Base-by-base conservation (phyloP, 2,888 invertebrate genomes). In the Diarsia rubi region DNA sequence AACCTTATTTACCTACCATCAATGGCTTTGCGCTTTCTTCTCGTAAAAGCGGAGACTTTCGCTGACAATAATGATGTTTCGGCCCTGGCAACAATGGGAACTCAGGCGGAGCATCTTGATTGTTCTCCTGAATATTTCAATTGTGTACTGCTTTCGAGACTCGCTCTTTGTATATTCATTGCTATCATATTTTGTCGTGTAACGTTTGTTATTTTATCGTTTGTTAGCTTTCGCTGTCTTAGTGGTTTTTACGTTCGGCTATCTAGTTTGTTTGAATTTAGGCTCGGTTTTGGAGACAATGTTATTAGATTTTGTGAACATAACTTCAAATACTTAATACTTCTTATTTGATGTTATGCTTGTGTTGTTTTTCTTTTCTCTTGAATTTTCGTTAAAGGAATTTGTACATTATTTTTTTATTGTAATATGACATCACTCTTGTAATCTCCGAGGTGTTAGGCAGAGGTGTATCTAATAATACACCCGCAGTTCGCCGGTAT, bases 21-120 rank as follows among this genome's bases (percentile, higher is more conserved):
- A 90, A 90, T 90, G 89, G 90, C 88, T 92, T 91, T 89, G 91
- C 93, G 92, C 92, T 93, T 93, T 94, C 93, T 93, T 93, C 90
- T 91, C 89, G 85, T 88, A 91, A 89, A 91, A 86, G 88, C 88
- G 86, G 88, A 90, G 91, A 93, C 92, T 93, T 92, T 93, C 91
- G 88, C 91, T 89, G 91, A 91, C 91, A 91, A 92, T 92, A 92
- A 93, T 92, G 92, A 93, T 92, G 93, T 93, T 91, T 91, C 90
- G 90, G 89, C 87, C 88, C 87, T 87, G 83, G 84, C 86, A 91
- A 91, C 91, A 91, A 91, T 91, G 89, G 89, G 88, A 91, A 90
- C 91, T 88, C 88, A 85, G 88, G 82, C 87, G 87, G 87, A 89
- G 88, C 90, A 91, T 91, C 91, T 91, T 91, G 92, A 92, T 92